A percentile compares a stretch with the other conserved stretches of the same genome.
Evolutionary conservation across 92 coral and sea anemone genomes (phyloP).

Genomic region (Paramuricea clavata): DNA sequence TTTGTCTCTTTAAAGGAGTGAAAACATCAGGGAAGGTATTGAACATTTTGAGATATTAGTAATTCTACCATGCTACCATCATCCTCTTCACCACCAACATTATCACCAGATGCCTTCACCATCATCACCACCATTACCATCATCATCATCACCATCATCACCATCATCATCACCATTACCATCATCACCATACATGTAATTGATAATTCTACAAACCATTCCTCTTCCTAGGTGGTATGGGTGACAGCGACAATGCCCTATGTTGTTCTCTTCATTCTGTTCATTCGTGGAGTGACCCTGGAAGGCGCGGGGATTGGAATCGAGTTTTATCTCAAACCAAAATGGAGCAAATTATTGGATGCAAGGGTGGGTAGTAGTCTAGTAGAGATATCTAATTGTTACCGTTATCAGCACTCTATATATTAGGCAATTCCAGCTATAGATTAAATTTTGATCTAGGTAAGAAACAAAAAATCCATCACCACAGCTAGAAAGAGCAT

Average conservation of each 20-base stretch:
- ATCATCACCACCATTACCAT: too few relatives aligned
- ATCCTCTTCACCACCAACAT: background rate
- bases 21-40: constrained; percentile 92
- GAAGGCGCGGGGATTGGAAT: constrained; percentile 89
- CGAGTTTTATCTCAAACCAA: constrained; percentile 78
- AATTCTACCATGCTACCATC: too few relatives aligned
- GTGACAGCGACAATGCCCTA: constrained; percentile 96
- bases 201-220: background rate
- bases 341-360: constrained; percentile 79
- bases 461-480: too few relatives aligned
- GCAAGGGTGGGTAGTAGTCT: constrained; percentile 63
- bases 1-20: constrained; percentile 95
- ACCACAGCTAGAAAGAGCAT: too few relatives aligned
- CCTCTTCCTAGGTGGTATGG: constrained; percentile 78
- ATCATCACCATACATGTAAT: too few relatives aligned
- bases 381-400: too few relatives aligned
- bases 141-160: too few relatives aligned
- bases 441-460: too few relatives aligned
- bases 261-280: constrained; percentile 83
- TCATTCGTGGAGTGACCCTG: constrained; percentile 94
- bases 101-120: background rate
- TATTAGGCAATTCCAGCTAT: too few relatives aligned
- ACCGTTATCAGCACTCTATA: too few relatives aligned
- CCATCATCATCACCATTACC: too few relatives aligned
- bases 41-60: too few relatives aligned